Base-by-base conservation (phyloP, 2,888 invertebrate genomes). In the Pterostichus niger region DNA sequence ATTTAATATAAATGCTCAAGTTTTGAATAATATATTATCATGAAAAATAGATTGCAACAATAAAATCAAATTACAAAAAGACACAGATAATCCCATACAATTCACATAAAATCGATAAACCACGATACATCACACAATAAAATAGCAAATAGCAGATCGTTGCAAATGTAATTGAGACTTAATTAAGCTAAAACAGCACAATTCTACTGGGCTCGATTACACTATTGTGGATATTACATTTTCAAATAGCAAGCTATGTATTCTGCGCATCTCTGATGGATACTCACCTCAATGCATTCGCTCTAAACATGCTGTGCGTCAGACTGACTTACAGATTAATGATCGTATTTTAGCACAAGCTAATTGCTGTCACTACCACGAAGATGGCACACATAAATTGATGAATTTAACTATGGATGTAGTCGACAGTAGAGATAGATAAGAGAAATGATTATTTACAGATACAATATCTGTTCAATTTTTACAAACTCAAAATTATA, bases 101-200 rank as follows among this genome's bases (percentile, higher is more conserved):
- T 17, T 31, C 31, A 31, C 59, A 31, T 15, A 13, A 3, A 71
- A 71, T 24, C 68, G 44, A 71, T 71, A 40, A 11, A 35, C n/a
- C 64, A 24, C 31, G 64, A 64, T 13, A 49, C 35, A 13, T 35
- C 13, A 13, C 33, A 64, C 35, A 64, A 35, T 64, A 64, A 13
- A 40, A 15, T 15, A 44, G 68, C 44, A 71, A 71, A 71, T 71
- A 71, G 44, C 44, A 44, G 33, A 44, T 17, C 15, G 44, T 40
- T 71, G 11, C 40, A 11, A 24, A 4, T 7, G 64, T 71, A 71
- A 71, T 71, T 44, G 68, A 71, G 44, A 71, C 10, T 40, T 17
- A 71, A 71, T 71, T 71, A 44, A 40, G 40, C 44, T 71, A 71
- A 71, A 44, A 44, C 46, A 33, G 64, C 10, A 7, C 17, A 40